A percentile compares a stretch with the other conserved stretches of the same genome.
Conservation (phyloP, 2,797 vertebrate genomes). For the Bothrops alternatus region DNA sequence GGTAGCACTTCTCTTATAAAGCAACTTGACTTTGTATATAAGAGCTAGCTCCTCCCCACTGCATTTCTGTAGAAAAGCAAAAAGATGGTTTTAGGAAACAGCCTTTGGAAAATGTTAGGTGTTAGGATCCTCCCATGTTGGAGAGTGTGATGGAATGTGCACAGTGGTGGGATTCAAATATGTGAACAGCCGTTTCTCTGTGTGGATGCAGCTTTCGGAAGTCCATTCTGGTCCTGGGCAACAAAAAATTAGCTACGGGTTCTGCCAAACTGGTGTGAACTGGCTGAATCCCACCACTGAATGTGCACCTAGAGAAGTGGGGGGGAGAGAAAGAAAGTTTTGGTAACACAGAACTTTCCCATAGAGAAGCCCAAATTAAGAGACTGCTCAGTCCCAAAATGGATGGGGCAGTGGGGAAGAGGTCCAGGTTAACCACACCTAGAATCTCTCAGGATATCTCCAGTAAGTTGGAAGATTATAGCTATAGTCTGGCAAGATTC, state of each 20-base stretch:
- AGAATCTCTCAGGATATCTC: background rate
- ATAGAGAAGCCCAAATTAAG: background rate
- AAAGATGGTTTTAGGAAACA: background rate
- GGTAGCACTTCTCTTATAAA: background rate
- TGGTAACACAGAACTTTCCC: too few relatives aligned
- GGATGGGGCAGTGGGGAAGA: background rate
- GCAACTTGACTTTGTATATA: background rate
- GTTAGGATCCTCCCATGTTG: background rate
- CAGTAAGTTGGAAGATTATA: background rate
- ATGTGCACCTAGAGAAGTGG: background rate
- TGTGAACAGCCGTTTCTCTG: too few relatives aligned
- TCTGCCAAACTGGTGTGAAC: too few relatives aligned
- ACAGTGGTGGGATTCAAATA: background rate
- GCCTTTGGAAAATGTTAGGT: background rate
- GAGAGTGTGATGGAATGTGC: background rate
- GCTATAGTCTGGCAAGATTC: background rate
- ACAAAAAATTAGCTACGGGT: too few relatives aligned
- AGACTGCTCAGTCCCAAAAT: background rate
- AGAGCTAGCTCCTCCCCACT: background rate
- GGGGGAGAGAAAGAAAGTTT: too few relatives aligned
- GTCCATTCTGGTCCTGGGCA: too few relatives aligned
- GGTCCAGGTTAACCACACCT: background rate
- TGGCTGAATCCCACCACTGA: background rate
- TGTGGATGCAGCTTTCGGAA: too few relatives aligned
- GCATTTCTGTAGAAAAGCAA: background rate